Evolutionary conservation across 2,113 vertebrate genomes (phyloP).

Genomic region (Calonectris borealis): DNA sequence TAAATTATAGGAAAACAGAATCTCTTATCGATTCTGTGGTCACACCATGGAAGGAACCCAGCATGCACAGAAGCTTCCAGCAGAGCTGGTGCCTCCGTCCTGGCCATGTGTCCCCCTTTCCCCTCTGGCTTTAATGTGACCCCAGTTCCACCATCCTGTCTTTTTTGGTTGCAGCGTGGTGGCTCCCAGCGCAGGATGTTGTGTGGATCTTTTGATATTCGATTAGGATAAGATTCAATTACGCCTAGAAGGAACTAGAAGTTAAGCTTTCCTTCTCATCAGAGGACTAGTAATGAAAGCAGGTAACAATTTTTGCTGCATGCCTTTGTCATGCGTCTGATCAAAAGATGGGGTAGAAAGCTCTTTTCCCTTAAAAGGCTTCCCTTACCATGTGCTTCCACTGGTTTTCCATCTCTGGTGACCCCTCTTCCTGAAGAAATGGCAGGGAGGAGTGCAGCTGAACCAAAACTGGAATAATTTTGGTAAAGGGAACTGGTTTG

Average conservation of each 20-base stretch:
- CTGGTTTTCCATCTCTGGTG: neutral
- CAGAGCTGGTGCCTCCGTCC: neutral
- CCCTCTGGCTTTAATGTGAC: neutral
- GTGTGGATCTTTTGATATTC: neutral
- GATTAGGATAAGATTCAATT: neutral
- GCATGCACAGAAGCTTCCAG: neutral
- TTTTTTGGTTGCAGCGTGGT: neutral
- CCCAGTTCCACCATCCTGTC: neutral
- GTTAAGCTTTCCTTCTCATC: neutral
- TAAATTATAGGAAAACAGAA: neutral
- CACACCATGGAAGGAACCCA: rapidly evolving
- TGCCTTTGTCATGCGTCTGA: neutral
- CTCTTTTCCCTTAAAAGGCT: neutral
- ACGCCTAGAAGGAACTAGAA: neutral
- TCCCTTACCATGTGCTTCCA: neutral
- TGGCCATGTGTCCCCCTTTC: neutral
- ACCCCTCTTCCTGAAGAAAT: neutral
- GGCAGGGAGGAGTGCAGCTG: neutral
- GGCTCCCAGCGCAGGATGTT: neutral
- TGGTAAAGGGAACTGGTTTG: neutral
- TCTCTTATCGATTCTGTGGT: neutral
- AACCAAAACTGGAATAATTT: neutral
- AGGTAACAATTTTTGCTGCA: neutral
- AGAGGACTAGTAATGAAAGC: neutral
- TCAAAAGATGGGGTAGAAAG: neutral